These are phyloP conservation scores for Rhabdornis inornatus DNA, from an alignment of 2,113 vertebrate species.

Conservation along the genomic window DNA sequence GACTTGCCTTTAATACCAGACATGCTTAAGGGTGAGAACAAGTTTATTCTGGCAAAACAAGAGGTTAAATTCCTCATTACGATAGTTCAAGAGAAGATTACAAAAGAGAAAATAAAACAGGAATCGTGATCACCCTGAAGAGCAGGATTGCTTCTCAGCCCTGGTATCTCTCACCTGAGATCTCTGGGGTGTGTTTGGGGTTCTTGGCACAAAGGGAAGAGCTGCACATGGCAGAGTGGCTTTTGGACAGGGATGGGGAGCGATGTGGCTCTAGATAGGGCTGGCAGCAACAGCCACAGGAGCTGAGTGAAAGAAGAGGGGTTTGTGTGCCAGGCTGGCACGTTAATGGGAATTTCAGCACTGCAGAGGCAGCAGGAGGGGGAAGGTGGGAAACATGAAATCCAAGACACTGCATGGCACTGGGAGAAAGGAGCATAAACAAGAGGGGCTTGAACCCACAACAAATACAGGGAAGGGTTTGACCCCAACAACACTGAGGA, in stretches of 20 bases:
- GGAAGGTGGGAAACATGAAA: background rate
- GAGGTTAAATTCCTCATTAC: conserved; percentile 5
- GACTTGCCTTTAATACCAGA: conserved; percentile 38
- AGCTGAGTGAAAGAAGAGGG: background rate
- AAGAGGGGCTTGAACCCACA: background rate
- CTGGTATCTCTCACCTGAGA: background rate
- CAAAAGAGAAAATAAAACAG: background rate
- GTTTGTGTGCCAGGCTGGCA: background rate
- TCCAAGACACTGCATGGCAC: too few species aligned
- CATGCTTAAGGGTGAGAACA: conserved; percentile 16
- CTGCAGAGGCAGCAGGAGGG: background rate
- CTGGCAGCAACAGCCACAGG: background rate
- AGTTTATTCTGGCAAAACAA: conserved; percentile 42
- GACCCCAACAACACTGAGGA: background rate
- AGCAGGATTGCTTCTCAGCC: background rate
- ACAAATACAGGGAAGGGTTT: background rate
- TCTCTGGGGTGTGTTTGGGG: background rate
- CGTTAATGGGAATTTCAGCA: background rate
- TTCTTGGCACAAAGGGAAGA: background rate
- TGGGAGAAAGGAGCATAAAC: background rate
- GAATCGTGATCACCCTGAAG: background rate
- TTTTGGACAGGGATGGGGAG: background rate
- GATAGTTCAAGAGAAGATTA: background rate
- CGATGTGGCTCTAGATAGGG: background rate
- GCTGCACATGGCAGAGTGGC: background rate